phyloP scores from a whole-genome alignment of 2,888 invertebrate genomes.

The Thelaira solivaga region DNA sequence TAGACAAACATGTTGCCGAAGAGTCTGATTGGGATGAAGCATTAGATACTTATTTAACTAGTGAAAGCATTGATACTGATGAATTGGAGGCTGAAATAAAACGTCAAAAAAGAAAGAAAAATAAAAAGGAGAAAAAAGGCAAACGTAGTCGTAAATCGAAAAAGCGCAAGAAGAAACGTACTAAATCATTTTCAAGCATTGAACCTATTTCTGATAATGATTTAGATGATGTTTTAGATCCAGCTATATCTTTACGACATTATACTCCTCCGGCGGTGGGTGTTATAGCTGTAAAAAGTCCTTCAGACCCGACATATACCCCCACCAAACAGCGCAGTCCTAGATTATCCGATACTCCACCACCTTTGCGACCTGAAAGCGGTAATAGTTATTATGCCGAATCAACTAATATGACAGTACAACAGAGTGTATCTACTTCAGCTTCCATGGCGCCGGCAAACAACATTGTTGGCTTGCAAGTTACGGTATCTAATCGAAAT shows the following conservation, averaged over 20 bases:
- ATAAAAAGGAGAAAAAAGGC: constrained; percentile 80
- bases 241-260: constrained; percentile 65
- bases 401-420: constrained; percentile 44
- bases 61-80: constrained; percentile 72
- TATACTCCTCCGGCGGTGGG: constrained; percentile 73
- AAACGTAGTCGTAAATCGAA: constrained; percentile 87
- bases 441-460: constrained; percentile 28
- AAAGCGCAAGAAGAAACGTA: constrained; percentile 82
- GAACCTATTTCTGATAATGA: constrained; percentile 82
- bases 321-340: constrained; percentile 74
- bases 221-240: constrained; percentile 66
- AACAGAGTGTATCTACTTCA: constrained; percentile 11
- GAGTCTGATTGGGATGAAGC: constrained; percentile 71
- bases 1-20: constrained; percentile 58
- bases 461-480: constrained; percentile 68
- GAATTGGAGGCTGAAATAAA: constrained; percentile 80
- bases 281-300: constrained; percentile 64
- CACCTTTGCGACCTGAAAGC: constrained; percentile 73
- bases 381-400: constrained; percentile 71
- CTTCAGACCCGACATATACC: constrained; percentile 68
- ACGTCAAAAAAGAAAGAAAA: constrained; percentile 79
- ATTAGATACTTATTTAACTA: constrained; percentile 68
- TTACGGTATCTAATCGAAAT: constrained; percentile 72
- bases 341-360: constrained; percentile 74
- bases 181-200: constrained; percentile 83